A percentile compares a stretch with the other conserved stretches of the same genome.
These are phyloP conservation scores for Chlamydotis undulata DNA, from an alignment of 2,113 vertebrate genomes.

Conservation along the genomic window DNA sequence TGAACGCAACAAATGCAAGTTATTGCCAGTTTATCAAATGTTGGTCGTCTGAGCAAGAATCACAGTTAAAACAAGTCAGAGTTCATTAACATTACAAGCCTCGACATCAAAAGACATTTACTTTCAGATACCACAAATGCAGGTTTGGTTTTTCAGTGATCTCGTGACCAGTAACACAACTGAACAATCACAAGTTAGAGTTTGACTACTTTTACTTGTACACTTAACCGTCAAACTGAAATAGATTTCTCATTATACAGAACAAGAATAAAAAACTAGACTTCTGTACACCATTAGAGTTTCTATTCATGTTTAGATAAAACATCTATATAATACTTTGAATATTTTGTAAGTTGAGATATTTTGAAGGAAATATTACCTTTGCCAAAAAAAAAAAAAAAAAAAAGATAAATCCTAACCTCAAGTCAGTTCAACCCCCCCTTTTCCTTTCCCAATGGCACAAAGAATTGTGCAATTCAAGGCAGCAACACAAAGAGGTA, in stretches of 20 bases:
- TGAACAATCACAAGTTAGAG: neutral
- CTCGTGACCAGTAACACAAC: conserved; percentile 20
- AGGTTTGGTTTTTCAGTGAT: conserved; percentile 1
- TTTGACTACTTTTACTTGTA: neutral
- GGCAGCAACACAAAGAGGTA: neutral
- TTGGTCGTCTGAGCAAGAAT: neutral
- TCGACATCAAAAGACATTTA: neutral
- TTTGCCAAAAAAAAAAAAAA: neutral
- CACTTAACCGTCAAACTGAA: neutral
- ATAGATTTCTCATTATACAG: conserved; percentile 5
- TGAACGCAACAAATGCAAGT: neutral
- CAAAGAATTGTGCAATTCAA: neutral
- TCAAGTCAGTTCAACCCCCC: neutral
- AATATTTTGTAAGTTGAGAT: neutral
- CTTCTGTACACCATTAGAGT: neutral
- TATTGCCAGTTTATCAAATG: neutral
- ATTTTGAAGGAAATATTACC: neutral
- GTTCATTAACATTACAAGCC: conserved; percentile 24
- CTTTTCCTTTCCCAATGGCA: neutral
- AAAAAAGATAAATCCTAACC: neutral
- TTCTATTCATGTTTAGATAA: neutral
- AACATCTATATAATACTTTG: neutral
- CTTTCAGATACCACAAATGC: conserved; percentile 27
- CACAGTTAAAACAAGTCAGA: conserved; percentile 27
- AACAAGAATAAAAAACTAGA: neutral